These are phyloP conservation scores for Ciconia maguari DNA, from an alignment of 2,113 vertebrate species.

Conservation along the genomic window DNA sequence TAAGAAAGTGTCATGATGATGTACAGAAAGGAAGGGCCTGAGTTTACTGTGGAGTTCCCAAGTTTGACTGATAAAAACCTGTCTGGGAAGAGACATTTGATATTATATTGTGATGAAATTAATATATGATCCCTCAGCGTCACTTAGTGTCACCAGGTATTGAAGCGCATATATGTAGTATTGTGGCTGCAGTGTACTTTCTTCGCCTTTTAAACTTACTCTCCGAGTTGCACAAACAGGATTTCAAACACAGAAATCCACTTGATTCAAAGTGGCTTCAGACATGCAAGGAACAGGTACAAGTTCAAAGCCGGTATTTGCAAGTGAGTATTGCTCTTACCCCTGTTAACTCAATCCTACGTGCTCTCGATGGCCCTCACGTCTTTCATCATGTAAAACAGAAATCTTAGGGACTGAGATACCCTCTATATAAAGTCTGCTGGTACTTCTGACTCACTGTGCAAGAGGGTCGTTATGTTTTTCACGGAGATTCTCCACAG, in stretches of 20 bases:
- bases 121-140: not conserved
- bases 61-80: not conserved
- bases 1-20: not conserved
- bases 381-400: rapidly evolving
- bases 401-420: rapidly evolving
- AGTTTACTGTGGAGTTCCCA: not conserved
- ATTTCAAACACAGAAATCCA: not conserved
- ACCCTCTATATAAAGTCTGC: rapidly evolving
- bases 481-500: not conserved
- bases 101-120: not conserved
- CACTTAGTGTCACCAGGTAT: not conserved
- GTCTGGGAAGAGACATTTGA: not conserved
- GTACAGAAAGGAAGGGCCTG: not conserved
- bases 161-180: rapidly evolving
- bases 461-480: not conserved
- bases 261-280: not conserved
- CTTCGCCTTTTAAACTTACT: not conserved
- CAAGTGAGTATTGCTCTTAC: not conserved
- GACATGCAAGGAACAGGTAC: rapidly evolving
- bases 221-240: not conserved
- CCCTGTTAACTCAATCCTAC: rapidly evolving
- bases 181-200: not conserved
- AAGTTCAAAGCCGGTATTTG: not conserved
- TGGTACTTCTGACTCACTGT: not conserved
- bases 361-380: rapidly evolving